phyloP scores from a whole-genome alignment of 37 sponge, comb jelly and placozoan species.

The Hexactinellida sp. region DNA sequence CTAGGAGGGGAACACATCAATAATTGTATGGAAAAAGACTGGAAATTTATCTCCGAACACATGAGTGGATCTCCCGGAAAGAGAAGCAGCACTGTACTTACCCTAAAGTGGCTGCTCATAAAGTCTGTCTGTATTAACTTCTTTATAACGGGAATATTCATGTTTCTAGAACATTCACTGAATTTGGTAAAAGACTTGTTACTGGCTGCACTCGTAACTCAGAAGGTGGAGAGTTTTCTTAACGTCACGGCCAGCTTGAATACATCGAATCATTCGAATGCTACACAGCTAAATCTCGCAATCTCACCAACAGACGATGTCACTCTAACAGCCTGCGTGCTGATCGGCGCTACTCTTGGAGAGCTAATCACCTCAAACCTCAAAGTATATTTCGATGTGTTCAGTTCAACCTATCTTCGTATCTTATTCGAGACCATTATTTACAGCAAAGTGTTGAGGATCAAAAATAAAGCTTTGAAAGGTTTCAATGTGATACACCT shows the following conservation, averaged over 20 bases:
- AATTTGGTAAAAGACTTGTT: slow-evolving; percentile 1
- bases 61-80: background rate
- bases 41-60: background rate
- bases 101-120: background rate
- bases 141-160: slow-evolving; percentile 9
- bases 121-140: background rate
- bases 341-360: background rate
- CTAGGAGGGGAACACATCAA: background rate
- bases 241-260: background rate
- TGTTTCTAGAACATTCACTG: slow-evolving; percentile 4
- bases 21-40: background rate
- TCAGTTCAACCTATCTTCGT: background rate
- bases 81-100: background rate
- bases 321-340: background rate
- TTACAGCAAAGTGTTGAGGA: background rate
- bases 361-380: background rate
- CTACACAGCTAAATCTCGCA: background rate
- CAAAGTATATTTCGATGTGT: background rate
- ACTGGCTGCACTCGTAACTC: background rate
- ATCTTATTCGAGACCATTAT: background rate
- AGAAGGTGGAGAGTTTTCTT: background rate
- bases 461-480: background rate
- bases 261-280: background rate
- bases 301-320: background rate
- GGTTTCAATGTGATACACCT: slow-evolving; percentile 4